These are phyloP conservation scores for Dioctria rufipes DNA, from an alignment of 2,888 invertebrate genomes.

Conservation along the genomic window DNA sequence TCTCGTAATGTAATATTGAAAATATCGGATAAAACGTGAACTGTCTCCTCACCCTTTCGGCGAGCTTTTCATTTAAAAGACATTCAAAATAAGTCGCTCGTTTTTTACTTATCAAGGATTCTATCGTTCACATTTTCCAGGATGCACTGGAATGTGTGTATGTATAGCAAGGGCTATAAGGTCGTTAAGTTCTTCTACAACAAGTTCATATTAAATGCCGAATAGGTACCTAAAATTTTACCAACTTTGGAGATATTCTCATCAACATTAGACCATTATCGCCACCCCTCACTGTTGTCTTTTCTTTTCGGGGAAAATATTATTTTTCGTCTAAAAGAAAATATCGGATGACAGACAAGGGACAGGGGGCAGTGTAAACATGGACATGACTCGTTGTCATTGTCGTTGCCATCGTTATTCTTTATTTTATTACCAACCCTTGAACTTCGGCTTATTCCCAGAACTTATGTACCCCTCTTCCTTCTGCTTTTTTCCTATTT, in stretches of 20 bases:
- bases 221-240: not conserved
- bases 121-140: no score
- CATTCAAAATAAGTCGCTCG: constrained; percentile 1
- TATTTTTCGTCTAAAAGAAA: no score
- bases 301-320: no score
- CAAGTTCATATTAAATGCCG: constrained; percentile 25
- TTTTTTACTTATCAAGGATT: not conserved
- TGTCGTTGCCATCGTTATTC: constrained; percentile 7
- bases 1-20: no score
- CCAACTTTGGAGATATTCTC: not conserved
- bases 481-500: not conserved
- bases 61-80: not conserved
- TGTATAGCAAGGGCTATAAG: no score
- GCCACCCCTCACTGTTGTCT: no score
- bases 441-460: constrained; percentile 17
- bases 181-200: no score
- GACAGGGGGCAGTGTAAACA: not conserved
- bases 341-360: no score
- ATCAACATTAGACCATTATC: not conserved
- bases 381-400: not conserved
- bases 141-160: no score
- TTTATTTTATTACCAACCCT: constrained; percentile 31
- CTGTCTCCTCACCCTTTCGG: no score
- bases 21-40: no score
- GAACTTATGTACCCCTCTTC: not conserved